Evolutionary conservation across 1,140 invertebrate species (phyloP), one percentile per base, ranked within the genome.

Genomic region (Lamellibrachia luymesi): DNA sequence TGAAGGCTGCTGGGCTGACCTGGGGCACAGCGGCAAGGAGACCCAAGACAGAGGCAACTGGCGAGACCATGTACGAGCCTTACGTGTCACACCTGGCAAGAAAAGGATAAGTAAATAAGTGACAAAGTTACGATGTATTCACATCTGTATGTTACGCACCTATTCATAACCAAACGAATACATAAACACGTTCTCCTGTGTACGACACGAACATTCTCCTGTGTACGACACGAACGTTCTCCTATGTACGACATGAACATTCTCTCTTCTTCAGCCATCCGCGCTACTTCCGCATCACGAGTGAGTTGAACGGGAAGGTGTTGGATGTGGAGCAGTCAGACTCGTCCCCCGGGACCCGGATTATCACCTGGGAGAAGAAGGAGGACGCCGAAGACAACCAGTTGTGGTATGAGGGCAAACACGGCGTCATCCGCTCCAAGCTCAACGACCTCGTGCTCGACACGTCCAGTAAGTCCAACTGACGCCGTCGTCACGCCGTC

Each of bases 391-490:
- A 89, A 49, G 91, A 92, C 91, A 94, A 94, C 91, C 93, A 94
- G 56, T 91, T 94, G 38, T 94, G 93, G 93, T 94, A 94, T 52
- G 93, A 94, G 51, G 93, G 93, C 91, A 90, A 93, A 52, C 27
- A 51, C n/a, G 93, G 93, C 90, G 50, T 92, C 22, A 50, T 94
- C 49, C 80, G 93, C 25, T 94, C 93, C 17, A 94, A 94, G 50
- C 91, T 94, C 27, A 94, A 93, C 64, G 93, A 91, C 51, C 91
- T 93, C 49, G 91, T 94, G 22, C 51, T 94, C 50, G 93, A 94
- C 80, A 51, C 91, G 4, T 91, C 92, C 22, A 92, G 93, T 94
- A 51, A 49, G 92, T 80, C 25, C 64, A 38, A 38, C 38, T 38
- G 38, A 80, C 64, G 17, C 7, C 25, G 64, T 22, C 64, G 25